phyloP scores from a whole-genome alignment of 2,113 vertebrate species.

The Protobothrops mucrosquamatus region DNA sequence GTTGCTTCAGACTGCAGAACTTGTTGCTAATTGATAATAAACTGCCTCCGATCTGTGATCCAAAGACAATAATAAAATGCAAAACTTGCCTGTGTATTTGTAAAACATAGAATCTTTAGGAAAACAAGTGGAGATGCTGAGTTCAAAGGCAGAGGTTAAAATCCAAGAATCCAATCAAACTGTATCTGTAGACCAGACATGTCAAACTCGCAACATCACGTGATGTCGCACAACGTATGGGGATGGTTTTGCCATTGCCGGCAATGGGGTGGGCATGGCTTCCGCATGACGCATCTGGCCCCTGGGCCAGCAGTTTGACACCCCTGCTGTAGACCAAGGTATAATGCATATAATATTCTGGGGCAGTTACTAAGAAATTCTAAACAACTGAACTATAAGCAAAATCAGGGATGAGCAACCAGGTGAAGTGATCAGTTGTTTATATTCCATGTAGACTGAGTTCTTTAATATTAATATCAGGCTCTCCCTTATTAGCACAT shows the following conservation, averaged over 20 bases:
- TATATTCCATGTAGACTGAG: background rate
- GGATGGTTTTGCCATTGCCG: too few relatives aligned
- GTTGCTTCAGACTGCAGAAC: background rate
- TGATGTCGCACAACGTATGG: too few relatives aligned
- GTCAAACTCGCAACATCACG: too few relatives aligned
- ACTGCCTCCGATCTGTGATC: background rate
- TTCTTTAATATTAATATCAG: background rate
- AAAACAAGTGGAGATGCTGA: background rate
- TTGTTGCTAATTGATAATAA: conserved; percentile 8
- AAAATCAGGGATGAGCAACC: background rate
- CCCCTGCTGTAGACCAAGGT: background rate
- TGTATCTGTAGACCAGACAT: background rate
- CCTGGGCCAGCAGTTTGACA: too few relatives aligned
- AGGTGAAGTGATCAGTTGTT: background rate
- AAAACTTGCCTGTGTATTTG: background rate
- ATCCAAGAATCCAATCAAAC: background rate
- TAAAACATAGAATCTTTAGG: background rate
- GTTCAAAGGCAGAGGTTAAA: background rate
- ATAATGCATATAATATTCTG: background rate
- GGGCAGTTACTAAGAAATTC: background rate
- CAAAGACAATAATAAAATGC: background rate
- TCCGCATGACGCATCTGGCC: too few relatives aligned
- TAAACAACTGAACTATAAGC: background rate
- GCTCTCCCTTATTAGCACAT: background rate
- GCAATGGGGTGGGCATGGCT: too few relatives aligned